Conservation (phyloP, 1,140 invertebrate genomes). For the Panagrolaimus sp. region DNA sequence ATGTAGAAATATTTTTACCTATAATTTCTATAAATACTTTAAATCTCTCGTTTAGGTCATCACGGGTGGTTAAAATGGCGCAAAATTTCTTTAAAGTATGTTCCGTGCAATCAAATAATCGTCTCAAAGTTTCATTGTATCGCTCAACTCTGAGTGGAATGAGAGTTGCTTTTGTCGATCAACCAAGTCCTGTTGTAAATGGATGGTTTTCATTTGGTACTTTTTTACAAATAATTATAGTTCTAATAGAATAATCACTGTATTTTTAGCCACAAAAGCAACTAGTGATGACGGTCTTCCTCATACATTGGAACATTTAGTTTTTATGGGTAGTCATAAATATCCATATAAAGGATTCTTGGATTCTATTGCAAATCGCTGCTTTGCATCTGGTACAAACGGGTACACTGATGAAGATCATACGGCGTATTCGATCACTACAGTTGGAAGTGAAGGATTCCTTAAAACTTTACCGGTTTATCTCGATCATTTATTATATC, state of each 20-base stretch:
- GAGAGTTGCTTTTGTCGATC: conserved; percentile 73
- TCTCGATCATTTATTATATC: conserved; percentile 80
- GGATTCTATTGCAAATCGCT: conserved; percentile 79
- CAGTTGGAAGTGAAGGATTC: conserved; percentile 79
- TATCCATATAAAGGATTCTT: conserved; percentile 79
- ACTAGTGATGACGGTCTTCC: conserved; percentile 84
- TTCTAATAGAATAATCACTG: too few relatives aligned
- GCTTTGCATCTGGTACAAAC: conserved; percentile 81
- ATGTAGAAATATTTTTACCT: too few relatives aligned
- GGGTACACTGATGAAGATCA: conserved; percentile 72
- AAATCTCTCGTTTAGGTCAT: too few relatives aligned
- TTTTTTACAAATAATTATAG: too few relatives aligned
- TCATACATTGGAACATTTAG: conserved; percentile 83
- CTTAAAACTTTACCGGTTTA: conserved; percentile 80
- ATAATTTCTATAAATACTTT: too few relatives aligned
- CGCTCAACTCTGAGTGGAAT: conserved; percentile 73
- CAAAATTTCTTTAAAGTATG: conserved; percentile 7
- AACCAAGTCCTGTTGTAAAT: conserved; percentile 78
- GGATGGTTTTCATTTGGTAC: conserved; percentile 70
- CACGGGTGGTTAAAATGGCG: not conserved
- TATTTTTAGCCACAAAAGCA: conserved; percentile 75
- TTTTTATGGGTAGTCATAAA: conserved; percentile 81
- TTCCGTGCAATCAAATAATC: not conserved
- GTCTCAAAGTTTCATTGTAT: conserved; percentile 66
- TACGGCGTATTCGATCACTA: conserved; percentile 80